Evolutionary conservation across 2,113 vertebrate genomes (phyloP).

Genomic region (Chaetodon trifascialis): DNA sequence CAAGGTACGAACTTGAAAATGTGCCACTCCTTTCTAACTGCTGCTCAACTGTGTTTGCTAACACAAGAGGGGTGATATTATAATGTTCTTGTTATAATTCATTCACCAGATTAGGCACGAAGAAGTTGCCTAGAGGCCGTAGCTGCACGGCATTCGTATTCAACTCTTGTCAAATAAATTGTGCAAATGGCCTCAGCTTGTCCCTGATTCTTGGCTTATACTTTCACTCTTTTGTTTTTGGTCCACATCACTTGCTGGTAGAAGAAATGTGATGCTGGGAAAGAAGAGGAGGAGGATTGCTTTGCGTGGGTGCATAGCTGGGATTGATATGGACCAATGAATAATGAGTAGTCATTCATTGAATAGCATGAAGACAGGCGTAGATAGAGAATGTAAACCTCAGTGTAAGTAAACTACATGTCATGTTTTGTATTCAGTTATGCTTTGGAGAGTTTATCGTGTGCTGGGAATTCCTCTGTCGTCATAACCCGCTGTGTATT

Average conservation of each 20-base stretch:
- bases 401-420: neutral
- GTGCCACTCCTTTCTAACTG: neutral
- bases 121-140: neutral
- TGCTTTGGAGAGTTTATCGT: neutral
- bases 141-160: neutral
- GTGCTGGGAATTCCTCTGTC: constrained; percentile 2
- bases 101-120: neutral
- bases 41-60: neutral
- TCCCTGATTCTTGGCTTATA: neutral
- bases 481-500: neutral
- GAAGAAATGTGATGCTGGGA: neutral
- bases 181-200: neutral
- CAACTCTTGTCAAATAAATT: neutral
- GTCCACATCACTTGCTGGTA: neutral
- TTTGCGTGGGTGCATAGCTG: neutral
- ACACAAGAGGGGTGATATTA: neutral
- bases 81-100: neutral
- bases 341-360: constrained; percentile 13
- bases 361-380: neutral
- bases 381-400: neutral
- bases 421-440: neutral
- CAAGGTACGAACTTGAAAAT: too few species aligned
- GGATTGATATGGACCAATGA: neutral
- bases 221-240: neutral
- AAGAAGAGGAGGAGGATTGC: neutral